Base-by-base conservation (phyloP, 2,888 invertebrate genomes). In the Pecten maximus region DNA sequence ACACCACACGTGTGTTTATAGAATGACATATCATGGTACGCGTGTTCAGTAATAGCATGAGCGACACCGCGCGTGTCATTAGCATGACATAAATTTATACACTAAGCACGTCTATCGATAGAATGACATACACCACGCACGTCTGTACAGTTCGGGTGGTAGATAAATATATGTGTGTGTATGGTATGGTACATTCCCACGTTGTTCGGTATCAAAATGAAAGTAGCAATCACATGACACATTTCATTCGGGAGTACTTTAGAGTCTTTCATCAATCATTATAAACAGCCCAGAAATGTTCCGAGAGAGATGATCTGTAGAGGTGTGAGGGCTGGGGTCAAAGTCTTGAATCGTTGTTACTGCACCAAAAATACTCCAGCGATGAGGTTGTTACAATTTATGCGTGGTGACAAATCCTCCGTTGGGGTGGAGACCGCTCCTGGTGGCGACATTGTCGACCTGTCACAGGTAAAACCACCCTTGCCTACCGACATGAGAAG, bases 371-470 rank as follows among this genome's bases (percentile, higher is more conserved):
- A 28, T 74, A 35, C 28, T 15, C 35, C 35, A 8, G 74, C 74
- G 40, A 96, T 96, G 96, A 93, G 95, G 88, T 94, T 95, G 92
- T 95, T 96, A 40, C 95, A 95, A 89, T 96, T 95, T 93, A 87
- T 94, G 88, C 90, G 89, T 40, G 93, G 92, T 90, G 94, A 94
- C 74, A 92, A 90, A 44, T 92, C 87, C 39, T 92, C 92, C 16
- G 90, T 96, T 74, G 96, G 96, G 0, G 93, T 95, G 50, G 95
- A 95, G 91, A 90, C 94, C 15, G 87, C 88, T n/a, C 92, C 92
- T 39, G 94, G 94, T 48, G 95, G 95, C 10, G 94, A 95, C 50
- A 91, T 96, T 16, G 94, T 95, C 50, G 95, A 96, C 89, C 90
- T 96, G 40, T 93, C 91, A 40, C 93, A 91, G 23, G 93, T 91